Evolutionary conservation across 2,888 invertebrate genomes (phyloP), one percentile per base, ranked within the genome.

Genomic region (Spicauda simplicius): DNA sequence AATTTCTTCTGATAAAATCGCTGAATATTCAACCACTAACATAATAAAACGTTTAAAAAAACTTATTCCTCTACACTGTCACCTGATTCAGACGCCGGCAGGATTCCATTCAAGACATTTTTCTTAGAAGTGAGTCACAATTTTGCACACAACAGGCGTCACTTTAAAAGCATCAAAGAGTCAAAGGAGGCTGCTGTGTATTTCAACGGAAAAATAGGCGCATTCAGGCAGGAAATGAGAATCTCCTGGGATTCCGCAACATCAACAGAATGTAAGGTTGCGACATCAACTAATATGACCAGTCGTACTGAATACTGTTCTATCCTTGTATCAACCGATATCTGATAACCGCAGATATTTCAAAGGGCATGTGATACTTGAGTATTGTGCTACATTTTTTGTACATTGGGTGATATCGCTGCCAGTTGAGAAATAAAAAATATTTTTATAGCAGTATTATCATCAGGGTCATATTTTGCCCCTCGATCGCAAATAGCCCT

Each of bases 181-280:
- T 87, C 85, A 88, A 91, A 90, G 84, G 83, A 85, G 78, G 71
- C 79, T 80, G 77, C 78, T 77, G 77, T 78, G 78, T 82, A 82
- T 86, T 85, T 82, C 80, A 82, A 80, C 76, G 77, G 74, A 81
- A 86, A 88, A 90, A 87, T 83, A 79, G 80, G 77, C 81, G 80
- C 80, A 87, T 92, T 91, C 90, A 91, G 71, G 78, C 76, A 81
- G 80, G 78, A 88, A 88, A 91, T 90, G 91, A 88, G 86, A 83
- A 83, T 74, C 82, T 77, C 76, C 52, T 20, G 61, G 55, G 61
- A 54, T 55, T 41, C 16, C 30, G 55, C 48, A 45, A 11, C 6
- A 45, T n/a, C 50, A 50, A 50, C 20, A n/a, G 18, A 33, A 60
- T 48, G 33, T 18, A 1, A 18, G 18, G 18, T 10, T 50, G 16